Evolutionary conservation across 2,797 vertebrate species (phyloP).

Genomic region (Alectoris magna): DNA sequence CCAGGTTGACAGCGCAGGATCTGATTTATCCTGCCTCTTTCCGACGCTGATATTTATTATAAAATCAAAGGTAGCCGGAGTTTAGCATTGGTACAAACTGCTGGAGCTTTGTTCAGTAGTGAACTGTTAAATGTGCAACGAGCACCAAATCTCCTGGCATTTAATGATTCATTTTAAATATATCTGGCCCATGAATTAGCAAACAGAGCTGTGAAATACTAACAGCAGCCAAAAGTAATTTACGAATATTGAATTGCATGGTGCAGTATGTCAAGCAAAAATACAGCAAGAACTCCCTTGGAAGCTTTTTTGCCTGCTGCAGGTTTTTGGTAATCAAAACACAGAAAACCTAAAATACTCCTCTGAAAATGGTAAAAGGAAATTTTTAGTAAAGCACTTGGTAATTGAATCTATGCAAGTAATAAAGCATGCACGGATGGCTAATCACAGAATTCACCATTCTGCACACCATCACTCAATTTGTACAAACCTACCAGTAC

Average conservation of each 20-base stretch:
- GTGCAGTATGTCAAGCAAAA: constrained; percentile 14
- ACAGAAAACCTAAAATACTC: neutral
- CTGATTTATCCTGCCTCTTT: constrained; percentile 43
- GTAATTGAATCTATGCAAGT: neutral
- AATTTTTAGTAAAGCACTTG: neutral
- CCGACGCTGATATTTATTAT: constrained; percentile 40
- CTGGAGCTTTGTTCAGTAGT: constrained; percentile 5
- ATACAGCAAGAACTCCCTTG: neutral
- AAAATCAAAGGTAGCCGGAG: constrained; percentile 50
- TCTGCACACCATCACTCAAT: neutral
- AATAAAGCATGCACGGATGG: neutral
- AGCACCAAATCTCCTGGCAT: constrained; percentile 9
- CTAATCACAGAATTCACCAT: neutral
- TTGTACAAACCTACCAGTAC: neutral
- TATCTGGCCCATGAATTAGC: constrained; percentile 48
- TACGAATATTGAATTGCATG: constrained; percentile 42
- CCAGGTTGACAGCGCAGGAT: neutral
- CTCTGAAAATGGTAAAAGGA: neutral
- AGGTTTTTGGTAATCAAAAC: neutral
- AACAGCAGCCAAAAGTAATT: constrained; percentile 53
- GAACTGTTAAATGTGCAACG: constrained; percentile 20
- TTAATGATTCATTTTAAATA: constrained; percentile 35
- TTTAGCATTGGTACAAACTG: constrained; percentile 34
- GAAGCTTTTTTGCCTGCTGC: constrained; percentile 16
- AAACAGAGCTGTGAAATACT: constrained; percentile 52